phyloP scores from a whole-genome alignment of 2,797 vertebrate genomes.

The Enteromius trimaculatus region DNA sequence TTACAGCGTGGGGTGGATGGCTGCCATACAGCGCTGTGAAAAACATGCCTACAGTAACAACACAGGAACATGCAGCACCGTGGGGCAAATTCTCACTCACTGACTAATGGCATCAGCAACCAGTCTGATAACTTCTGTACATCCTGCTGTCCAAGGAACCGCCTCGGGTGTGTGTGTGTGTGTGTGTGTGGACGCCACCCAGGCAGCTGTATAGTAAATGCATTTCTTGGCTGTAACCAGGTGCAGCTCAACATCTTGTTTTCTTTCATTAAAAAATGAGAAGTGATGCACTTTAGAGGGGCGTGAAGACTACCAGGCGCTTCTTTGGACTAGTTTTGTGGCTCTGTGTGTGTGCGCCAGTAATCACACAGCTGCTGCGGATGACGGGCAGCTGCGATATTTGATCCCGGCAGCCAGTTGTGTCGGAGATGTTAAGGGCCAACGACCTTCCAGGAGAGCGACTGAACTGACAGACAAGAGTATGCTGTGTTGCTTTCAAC shows the following conservation, averaged over 20 bases:
- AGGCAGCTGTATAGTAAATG: slow-evolving; percentile 62
- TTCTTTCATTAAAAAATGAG: slow-evolving; percentile 47
- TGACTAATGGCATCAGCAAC: slow-evolving; percentile 70
- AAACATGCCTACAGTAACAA: slow-evolving; percentile 42
- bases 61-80: slow-evolving; percentile 44
- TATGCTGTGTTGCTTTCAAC: slow-evolving; percentile 29
- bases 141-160: slow-evolving; percentile 74
- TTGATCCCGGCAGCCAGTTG: slow-evolving; percentile 44
- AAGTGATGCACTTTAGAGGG: slow-evolving; percentile 21
- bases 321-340: slow-evolving; percentile 36
- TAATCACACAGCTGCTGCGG: slow-evolving; percentile 55
- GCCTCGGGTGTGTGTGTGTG: slow-evolving; percentile 47
- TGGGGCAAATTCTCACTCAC: slow-evolving; percentile 39
- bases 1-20: slow-evolving; percentile 13
- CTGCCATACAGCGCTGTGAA: slow-evolving; percentile 27
- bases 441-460: slow-evolving; percentile 27
- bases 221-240: slow-evolving; percentile 64
- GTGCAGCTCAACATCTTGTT: slow-evolving; percentile 47
- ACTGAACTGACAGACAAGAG: slow-evolving; percentile 39
- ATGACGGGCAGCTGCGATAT: slow-evolving; percentile 52
- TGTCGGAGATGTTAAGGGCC: slow-evolving; percentile 30
- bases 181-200: slow-evolving; percentile 52
- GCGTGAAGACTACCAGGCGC: slow-evolving; percentile 10
- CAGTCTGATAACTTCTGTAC: slow-evolving; percentile 68
- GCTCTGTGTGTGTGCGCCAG: slow-evolving; percentile 31